Base-by-base conservation (phyloP, 2,888 invertebrate species). In the Koerneria pararmatus region DNA sequence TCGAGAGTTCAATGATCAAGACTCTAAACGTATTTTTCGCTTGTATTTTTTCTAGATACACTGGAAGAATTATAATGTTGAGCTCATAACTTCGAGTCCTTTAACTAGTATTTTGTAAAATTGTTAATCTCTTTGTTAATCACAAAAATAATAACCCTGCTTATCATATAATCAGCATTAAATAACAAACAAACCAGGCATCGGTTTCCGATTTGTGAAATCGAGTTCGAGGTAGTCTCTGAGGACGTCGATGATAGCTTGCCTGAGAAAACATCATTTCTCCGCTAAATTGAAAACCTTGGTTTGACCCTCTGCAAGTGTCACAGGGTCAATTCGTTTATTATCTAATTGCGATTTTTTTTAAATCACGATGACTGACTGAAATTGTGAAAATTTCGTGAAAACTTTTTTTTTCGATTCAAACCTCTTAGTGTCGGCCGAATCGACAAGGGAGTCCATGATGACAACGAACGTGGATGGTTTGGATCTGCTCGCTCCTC, bases 381-480 rank as follows among this genome's bases (percentile, higher is more conserved):
- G 22, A 11, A 4, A 56, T 29, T 32, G 56, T n/a, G 11, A n/a
- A n/a, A n/a, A n/a, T 3, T 22, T 56, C 29, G 35, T 19, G 5
- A 1, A 6, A 15, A 35, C 5, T n/a, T 19, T 29, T 32, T 11
- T 24, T 34, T 34, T 24, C 29, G n/a, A 22, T n/a, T n/a, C 53
- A 31, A 66, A 74, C 66, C 72, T 66, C 56, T 71, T 60, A 1
- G 58, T 51, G 24, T 69, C 67, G 15, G 57, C 56, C 1, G 69
- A 37, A 58, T 73, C 73, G 31, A 56, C 68, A 32, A 97, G 85
- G 0, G 95, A 97, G 86, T 97, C 95, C 85, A 95, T 95, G 82
- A 97, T 91, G 69, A 97, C 86, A 81, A 97, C 93, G 84, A 93
- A 91, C 0, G 71, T 58, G 2, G 95, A 93, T 80, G 91, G 67